Evolutionary conservation across 2,888 invertebrate genomes (phyloP).

Genomic region (Germaria angustata): DNA sequence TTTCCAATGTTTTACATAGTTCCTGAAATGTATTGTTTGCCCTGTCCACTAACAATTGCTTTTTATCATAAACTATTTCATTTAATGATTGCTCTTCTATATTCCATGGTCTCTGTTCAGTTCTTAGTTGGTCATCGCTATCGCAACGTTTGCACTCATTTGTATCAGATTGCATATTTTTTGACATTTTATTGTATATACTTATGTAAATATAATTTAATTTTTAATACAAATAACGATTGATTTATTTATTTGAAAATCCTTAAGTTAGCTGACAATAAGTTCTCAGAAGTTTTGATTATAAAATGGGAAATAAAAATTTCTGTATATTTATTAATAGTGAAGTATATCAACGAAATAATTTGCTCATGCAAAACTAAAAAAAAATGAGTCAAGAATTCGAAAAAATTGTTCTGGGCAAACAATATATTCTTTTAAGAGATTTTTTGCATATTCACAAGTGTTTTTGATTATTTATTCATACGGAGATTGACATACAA

Average conservation of each 20-base stretch:
- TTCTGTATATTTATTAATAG: too few relatives aligned
- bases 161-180: background rate
- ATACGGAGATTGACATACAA: too few relatives aligned
- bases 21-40: constrained; percentile 70
- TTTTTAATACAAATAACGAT: too few relatives aligned
- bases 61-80: constrained; percentile 55
- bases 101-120: background rate
- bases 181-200: constrained; percentile 5
- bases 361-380: too few relatives aligned
- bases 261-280: constrained; percentile 5
- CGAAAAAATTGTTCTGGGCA: too few relatives aligned
- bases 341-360: too few relatives aligned
- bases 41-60: constrained; percentile 61
- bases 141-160: background rate
- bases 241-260: constrained; percentile 5
- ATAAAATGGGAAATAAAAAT: background rate
- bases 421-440: too few relatives aligned
- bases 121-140: background rate
- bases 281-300: constrained; percentile 21
- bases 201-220: constrained; percentile 4
- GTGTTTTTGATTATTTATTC: too few relatives aligned
- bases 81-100: background rate
- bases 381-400: too few relatives aligned
- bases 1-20: constrained; percentile 68
- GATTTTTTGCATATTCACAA: too few relatives aligned